These are phyloP conservation scores for Cyprinodon brontotheroides DNA, from an alignment of 2,113 vertebrate genomes.

Conservation along the genomic window DNA sequence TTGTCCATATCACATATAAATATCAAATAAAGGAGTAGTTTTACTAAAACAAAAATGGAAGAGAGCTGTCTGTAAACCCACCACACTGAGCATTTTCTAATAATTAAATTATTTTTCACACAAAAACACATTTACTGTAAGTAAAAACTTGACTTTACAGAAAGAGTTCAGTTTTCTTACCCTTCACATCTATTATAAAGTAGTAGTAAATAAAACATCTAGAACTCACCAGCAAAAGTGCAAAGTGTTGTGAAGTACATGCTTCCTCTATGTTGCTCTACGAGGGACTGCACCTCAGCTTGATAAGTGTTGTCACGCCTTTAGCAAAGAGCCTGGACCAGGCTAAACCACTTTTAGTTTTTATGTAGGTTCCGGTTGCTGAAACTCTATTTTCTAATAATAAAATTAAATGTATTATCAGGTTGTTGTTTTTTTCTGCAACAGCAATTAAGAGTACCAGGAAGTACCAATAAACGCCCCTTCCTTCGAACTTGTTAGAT, in stretches of 20 bases:
- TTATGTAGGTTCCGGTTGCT: no score
- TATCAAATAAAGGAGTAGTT: not conserved
- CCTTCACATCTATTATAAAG: not conserved
- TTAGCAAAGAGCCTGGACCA: not conserved
- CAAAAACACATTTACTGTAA: not conserved
- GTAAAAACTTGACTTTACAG: not conserved
- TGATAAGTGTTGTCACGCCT: not conserved
- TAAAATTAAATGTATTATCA: no score
- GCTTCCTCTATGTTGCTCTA: not conserved
- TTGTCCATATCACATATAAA: no score
- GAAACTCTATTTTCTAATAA: no score
- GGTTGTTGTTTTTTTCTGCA: no score
- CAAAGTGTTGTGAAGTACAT: constrained; percentile 16
- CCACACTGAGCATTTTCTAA: no score
- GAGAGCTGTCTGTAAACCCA: no score
- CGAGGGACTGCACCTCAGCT: not conserved
- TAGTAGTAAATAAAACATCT: not conserved
- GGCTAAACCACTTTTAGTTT: no score
- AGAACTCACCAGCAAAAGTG: constrained; percentile 13
- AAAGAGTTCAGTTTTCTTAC: not conserved
- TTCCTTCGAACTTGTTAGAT: no score
- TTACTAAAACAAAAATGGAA: not conserved
- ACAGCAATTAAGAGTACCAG: no score
- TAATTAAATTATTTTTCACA: not conserved
- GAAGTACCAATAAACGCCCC: no score